Evolutionary conservation across 2,888 invertebrate species (phyloP).

Genomic region (Germaria angustata): DNA sequence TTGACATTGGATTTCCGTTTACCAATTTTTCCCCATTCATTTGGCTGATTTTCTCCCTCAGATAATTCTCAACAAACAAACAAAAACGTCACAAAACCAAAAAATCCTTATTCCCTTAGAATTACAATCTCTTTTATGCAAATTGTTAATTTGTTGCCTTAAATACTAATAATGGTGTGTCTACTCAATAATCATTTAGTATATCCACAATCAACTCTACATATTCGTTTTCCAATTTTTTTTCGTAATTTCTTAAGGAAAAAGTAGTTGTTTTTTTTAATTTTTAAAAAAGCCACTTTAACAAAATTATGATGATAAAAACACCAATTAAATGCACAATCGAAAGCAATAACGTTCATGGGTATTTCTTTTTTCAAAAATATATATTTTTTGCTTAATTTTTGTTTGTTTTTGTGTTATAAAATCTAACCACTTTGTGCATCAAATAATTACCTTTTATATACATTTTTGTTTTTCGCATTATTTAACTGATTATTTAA

Average conservation of each 20-base stretch:
- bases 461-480: neutral
- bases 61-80: too few relatives aligned
- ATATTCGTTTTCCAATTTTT: neutral
- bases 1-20: too few relatives aligned
- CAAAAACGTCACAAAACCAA: too few relatives aligned
- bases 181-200: neutral
- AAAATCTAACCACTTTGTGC: conserved; percentile 13
- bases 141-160: too few relatives aligned
- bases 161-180: neutral
- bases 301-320: conserved; percentile 17
- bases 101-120: too few relatives aligned
- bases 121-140: too few relatives aligned
- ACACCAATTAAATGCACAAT: too few relatives aligned
- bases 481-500: neutral
- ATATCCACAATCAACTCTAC: conserved; percentile 1
- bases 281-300: neutral
- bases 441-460: neutral
- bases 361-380: too few relatives aligned
- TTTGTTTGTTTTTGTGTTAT: neutral
- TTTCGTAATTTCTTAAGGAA: too few relatives aligned
- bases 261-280: neutral
- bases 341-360: too few relatives aligned
- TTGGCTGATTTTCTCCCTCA: too few relatives aligned
- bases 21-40: too few relatives aligned
- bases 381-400: neutral